Evolutionary conservation across 2,888 invertebrate species (phyloP).

Genomic region (Melinaea menophilus): DNA sequence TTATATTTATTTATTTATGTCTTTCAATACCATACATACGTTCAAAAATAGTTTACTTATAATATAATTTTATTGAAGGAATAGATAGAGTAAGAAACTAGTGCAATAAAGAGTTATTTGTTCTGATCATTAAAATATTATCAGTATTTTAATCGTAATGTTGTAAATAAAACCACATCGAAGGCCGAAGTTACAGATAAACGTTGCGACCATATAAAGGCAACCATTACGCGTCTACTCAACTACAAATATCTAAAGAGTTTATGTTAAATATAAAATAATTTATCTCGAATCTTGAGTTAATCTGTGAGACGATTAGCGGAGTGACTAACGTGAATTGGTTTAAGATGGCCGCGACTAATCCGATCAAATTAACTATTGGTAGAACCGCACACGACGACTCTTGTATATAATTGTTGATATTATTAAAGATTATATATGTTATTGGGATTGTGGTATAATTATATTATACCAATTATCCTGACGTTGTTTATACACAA

Average conservation of each 20-base stretch:
- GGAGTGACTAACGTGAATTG: conserved; percentile 55
- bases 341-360: conserved; percentile 56
- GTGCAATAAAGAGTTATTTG: conserved; percentile 7
- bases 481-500: too few species aligned
- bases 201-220: conserved; percentile 4
- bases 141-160: conserved; percentile 7
- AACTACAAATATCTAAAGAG: conserved; percentile 3
- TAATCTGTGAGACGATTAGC: conserved; percentile 51
- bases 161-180: conserved; percentile 5
- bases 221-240: conserved; percentile 3
- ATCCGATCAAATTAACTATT: conserved; percentile 57
- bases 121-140: conserved; percentile 4
- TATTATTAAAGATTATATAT: background rate
- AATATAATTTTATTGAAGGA: too few species aligned
- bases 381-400: conserved; percentile 54
- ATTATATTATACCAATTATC: too few species aligned
- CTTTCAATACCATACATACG: too few species aligned
- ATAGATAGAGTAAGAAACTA: background rate
- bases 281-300: conserved; percentile 45
- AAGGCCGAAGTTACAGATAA: conserved; percentile 6
- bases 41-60: too few species aligned
- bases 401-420: conserved; percentile 1
- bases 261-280: conserved; percentile 8
- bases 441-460: background rate
- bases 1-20: too few species aligned